Base-by-base conservation (phyloP, 2,888 invertebrate species). In the Gisinianus flammeolus region DNA sequence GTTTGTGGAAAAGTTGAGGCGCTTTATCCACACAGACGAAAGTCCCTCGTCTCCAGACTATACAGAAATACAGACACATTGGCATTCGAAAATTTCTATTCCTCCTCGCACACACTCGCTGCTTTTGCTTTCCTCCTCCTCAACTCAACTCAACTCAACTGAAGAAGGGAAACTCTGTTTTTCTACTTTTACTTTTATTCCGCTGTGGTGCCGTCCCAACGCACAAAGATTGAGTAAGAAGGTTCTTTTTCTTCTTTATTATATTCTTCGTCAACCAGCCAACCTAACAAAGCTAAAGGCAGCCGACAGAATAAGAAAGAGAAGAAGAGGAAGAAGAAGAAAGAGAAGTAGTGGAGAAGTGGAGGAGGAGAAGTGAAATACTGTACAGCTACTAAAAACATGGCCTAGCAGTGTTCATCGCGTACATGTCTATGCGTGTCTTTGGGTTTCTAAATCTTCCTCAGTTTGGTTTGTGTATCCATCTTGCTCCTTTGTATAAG, bases 181-280 rank as follows among this genome's bases (percentile, higher is more conserved):
- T 31, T 67, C 67, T 31, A 12, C 26, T 28, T 62, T 26, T 26
- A 26, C 28, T 28, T 6, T 62, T 22, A n/a, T 66, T 67, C 33
- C 35, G 22, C 26, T 5, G 8, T 58, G 24, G 26, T n/a, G 2
- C 22, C 22, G 24, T 10, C 58, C n/a, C 12, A 26, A 66, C n/a
- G 31, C 28, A 28, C 66, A 66, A 30, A 66, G 66, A 66, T 66
- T 66, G 66, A 66, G 66, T 10, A 66, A 28, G 66, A 66, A 62
- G 33, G n/a, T 22, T 31, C n/a, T 19, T 35, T 30, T 31, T 33
- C n/a, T 67, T 35, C 67, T 67, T 67, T 33, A 67, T 67, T 19
- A 67, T 67, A 33, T 35, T 44, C 58, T 19, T n/a, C 22, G 58
- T 58, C 58, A 12, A 58, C 5, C 58, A 58, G 10, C 52, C 52